Evolutionary conservation across 2,113 vertebrate genomes (phyloP), one percentile per base, ranked within the genome.

Genomic region (Glareola pratincola): DNA sequence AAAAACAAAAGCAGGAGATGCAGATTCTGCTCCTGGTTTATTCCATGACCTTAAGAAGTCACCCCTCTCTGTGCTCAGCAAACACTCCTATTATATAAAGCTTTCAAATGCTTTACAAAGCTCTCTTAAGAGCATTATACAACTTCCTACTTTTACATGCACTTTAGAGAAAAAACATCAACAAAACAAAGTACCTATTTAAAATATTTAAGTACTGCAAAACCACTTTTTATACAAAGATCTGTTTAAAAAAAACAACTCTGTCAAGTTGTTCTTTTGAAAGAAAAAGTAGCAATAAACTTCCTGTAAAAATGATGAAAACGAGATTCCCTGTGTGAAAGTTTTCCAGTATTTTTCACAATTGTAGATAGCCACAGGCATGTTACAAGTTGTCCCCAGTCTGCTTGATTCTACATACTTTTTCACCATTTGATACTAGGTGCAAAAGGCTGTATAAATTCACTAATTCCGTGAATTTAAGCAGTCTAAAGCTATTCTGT

Each of bases 281-380:
- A 95, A 88, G 53, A 56, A 83, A 83, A 85, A 30, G 5, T 6
- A 29, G 23, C 18, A 64, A 64, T 24, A 45, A 9, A 12, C 60
- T 91, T 86, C 69, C 54, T 50, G 27, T 26, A 89, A 84, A 76
- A 91, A 26, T 26, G 12, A 53, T 0, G 73, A 39, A 77, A 92
- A 86, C 14, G 4, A 37, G 4, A 82, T 39, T 39, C 12, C 21
- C 43, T 8, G 4, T 47, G 37, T 48, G 48, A 74, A 91, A 54
- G 10, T 37, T 76, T 80, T 68, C 53, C 24, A 68, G 23, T 8
- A 37, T 60, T 68, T 60, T 59, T 36, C 57, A 22, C 5, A 8
- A 8, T 10, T 57, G 23, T 32, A 41, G 29, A 67, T 20, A 59
- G 4, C 24, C 2, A 2, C 1, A 4, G 23, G 10, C 3, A 0